These are phyloP conservation scores for Malaclemys terrapin DNA, from an alignment of 2,113 vertebrate genomes.

Conservation along the genomic window DNA sequence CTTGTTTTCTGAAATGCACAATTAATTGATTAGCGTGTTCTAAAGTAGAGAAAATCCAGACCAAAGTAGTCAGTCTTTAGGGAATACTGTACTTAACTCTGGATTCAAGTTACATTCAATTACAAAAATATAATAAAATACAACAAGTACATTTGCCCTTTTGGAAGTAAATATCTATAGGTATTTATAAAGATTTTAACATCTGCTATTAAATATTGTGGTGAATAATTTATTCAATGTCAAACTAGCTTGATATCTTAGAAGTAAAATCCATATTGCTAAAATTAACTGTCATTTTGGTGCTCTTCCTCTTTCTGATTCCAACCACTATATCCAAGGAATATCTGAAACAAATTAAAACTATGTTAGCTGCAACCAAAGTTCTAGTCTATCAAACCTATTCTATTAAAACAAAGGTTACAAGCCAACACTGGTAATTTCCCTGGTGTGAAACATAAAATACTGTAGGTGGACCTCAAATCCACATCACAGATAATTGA, in stretches of 20 bases:
- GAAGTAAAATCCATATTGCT: constrained; percentile 21
- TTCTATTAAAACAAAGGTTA: constrained; percentile 40
- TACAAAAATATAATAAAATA: constrained; percentile 59
- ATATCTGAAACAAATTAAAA: constrained; percentile 54
- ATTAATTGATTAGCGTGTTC: not conserved
- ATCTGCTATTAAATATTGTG: constrained; percentile 43
- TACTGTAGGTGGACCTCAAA: not conserved
- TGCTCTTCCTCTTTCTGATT: constrained; percentile 7
- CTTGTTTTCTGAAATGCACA: constrained; percentile 37
- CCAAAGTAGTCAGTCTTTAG: not conserved
- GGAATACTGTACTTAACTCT: constrained; percentile 33
- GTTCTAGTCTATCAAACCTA: constrained; percentile 7
- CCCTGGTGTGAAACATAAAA: constrained; percentile 23
- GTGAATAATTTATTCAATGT: constrained; percentile 65
- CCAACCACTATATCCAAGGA: constrained; percentile 29
- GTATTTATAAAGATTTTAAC: constrained; percentile 54
- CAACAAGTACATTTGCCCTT: constrained; percentile 28
- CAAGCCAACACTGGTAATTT: constrained; percentile 41
- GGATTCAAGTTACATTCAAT: constrained; percentile 55
- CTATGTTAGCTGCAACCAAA: constrained; percentile 36
- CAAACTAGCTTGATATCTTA: constrained; percentile 22
- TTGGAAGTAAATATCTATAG: constrained; percentile 32
- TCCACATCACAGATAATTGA: constrained; percentile 14
- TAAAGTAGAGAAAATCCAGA: constrained; percentile 22
- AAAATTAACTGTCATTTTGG: constrained; percentile 31